Conservation (phyloP, 2,888 invertebrate genomes). For the Perithous albicinctus region DNA sequence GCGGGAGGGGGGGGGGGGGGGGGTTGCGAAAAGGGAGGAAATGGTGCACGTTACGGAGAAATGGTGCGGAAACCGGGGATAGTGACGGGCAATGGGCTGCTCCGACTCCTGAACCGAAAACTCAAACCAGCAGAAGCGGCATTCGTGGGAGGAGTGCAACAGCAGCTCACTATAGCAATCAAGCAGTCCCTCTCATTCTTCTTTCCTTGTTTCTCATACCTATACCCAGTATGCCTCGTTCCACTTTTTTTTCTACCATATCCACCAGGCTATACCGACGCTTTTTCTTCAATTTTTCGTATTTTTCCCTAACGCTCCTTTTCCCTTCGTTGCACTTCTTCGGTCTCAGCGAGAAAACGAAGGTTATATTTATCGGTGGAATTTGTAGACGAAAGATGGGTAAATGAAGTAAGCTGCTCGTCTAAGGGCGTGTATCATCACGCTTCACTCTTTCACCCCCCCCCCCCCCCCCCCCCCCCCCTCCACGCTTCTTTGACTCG, state of each 20-base stretch:
- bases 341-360: slow-evolving; percentile 50
- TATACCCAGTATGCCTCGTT: slow-evolving; percentile 41
- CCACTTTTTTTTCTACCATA: slow-evolving; percentile 30
- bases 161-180: slow-evolving; percentile 47
- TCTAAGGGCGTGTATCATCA: neutral
- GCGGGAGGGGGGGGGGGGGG: slow-evolving; percentile 76
- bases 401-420: slow-evolving; percentile 40
- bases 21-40: slow-evolving; percentile 82
- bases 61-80: slow-evolving; percentile 85
- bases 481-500: slow-evolving; percentile 27
- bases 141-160: slow-evolving; percentile 70
- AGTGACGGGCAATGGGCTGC: slow-evolving; percentile 82
- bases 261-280: slow-evolving; percentile 31
- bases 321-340: slow-evolving; percentile 61
- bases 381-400: slow-evolving; percentile 34
- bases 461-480: too few relatives aligned
- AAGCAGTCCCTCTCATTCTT: slow-evolving; percentile 54
- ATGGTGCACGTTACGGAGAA: slow-evolving; percentile 85
- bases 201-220: slow-evolving; percentile 45
- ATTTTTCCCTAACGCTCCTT: slow-evolving; percentile 51
- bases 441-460: slow-evolving; percentile 21
- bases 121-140: slow-evolving; percentile 63
- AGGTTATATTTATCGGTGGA: slow-evolving; percentile 55
- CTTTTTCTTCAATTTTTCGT: slow-evolving; percentile 60
- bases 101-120: slow-evolving; percentile 72